phyloP scores from a whole-genome alignment of 2,113 vertebrate genomes.

The Silurus asotus region DNA sequence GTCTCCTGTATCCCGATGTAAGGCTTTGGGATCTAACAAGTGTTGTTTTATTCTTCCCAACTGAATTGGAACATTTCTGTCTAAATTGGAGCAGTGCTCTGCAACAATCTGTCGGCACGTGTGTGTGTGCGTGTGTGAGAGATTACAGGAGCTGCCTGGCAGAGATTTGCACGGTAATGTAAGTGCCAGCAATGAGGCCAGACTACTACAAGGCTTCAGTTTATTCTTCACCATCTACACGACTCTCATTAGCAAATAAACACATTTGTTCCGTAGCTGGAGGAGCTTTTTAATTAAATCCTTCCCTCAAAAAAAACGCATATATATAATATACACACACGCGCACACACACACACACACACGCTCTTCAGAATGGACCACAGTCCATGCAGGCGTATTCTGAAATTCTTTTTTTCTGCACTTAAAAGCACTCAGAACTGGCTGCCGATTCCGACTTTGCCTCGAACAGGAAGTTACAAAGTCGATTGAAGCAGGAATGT shows the following conservation, averaged over 20 bases:
- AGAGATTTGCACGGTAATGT: slow-evolving; percentile 39
- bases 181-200: slow-evolving; percentile 46
- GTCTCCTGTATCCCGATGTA: slow-evolving; percentile 21
- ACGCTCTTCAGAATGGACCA: background rate
- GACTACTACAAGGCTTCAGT: slow-evolving; percentile 50
- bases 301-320: slow-evolving; percentile 17
- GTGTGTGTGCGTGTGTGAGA: slow-evolving; percentile 1
- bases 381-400: slow-evolving; percentile 9
- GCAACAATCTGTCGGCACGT: background rate
- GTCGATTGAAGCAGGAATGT: background rate
- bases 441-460: background rate
- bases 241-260: slow-evolving; percentile 60
- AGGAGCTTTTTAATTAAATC: slow-evolving; percentile 47
- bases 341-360: background rate
- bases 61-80: slow-evolving; percentile 36
- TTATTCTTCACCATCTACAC: slow-evolving; percentile 36
- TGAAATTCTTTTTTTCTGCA: background rate
- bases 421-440: slow-evolving; percentile 3
- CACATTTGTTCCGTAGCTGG: slow-evolving; percentile 44
- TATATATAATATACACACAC: background rate
- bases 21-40: slow-evolving; percentile 19
- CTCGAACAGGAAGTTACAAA: slow-evolving; percentile 18
- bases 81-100: slow-evolving; percentile 22
- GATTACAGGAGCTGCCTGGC: slow-evolving; percentile 36
- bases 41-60: slow-evolving; percentile 25